Base-by-base conservation (phyloP, 2,113 vertebrate species). In the Poeciliopsis retropinna region DNA sequence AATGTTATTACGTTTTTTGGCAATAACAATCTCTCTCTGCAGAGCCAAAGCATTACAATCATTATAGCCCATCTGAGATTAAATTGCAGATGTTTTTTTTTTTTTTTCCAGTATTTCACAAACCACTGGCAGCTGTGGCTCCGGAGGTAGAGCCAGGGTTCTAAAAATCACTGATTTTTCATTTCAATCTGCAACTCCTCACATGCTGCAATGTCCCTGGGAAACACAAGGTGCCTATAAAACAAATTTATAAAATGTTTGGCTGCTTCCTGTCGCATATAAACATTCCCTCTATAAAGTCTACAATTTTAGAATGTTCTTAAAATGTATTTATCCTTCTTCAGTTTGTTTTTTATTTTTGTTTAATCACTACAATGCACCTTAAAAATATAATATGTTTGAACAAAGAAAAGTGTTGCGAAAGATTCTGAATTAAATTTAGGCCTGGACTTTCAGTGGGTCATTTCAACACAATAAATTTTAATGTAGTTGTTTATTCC, bases 41-140 rank as follows among this genome's bases (percentile, higher is more conserved):
- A 61, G n/a, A 62, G 34, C 34, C 57, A 62, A 12, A 61, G 27
- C n/a, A 41, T 62, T 72, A 17, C n/a, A 39, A n/a, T 60, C 32
- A 14, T 71, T 61, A 37, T 14, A n/a, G 54, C 17, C 25, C 31
- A 39, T 71, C 67, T 28, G 31, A 71, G 32, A 71, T 61, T 61
- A 39, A 71, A 37, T 37, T 13, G 57, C 57, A 60, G 25, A 32
- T 32, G 32, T 12, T 25, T 17, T 14, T 41, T 41, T 41, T 41
- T 41, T 41, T 41, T 3, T 64, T 11, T 12, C 34, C 27, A 29
- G 22, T 39, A 28, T 71, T 28, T 25, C 34, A 61, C 34, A 62
- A 41, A 72, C 61, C 15, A 41, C 57, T 19, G 28, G 4, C 60
- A 72, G 70, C 60, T 72, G 70, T 41, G 51, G 31, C 25, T 71